Evolutionary conservation across 2,888 invertebrate species (phyloP).

Genomic region (Dorcus parallelipipedus): DNA sequence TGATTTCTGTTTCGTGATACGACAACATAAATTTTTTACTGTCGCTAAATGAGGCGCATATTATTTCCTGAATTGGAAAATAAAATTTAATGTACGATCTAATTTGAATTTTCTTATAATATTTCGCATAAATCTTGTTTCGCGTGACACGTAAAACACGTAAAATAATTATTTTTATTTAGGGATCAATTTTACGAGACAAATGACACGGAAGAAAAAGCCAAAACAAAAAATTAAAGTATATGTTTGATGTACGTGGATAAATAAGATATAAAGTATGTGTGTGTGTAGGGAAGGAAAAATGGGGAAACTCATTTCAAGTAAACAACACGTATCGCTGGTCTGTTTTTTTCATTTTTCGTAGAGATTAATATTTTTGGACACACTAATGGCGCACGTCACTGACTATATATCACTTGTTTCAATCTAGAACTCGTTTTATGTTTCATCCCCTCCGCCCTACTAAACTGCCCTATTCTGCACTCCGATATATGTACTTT

Average conservation of each 20-base stretch:
- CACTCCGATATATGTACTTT: constrained; percentile 32
- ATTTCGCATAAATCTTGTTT: not conserved
- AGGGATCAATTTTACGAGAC: too few relatives aligned
- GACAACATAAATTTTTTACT: too few relatives aligned
- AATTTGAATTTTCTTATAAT: not conserved
- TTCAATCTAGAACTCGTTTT: constrained; percentile 53
- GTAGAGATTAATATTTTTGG: constrained; percentile 53
- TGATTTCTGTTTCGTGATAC: too few relatives aligned
- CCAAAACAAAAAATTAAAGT: too few relatives aligned
- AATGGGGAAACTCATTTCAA: constrained; percentile 23
- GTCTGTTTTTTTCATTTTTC: constrained; percentile 48
- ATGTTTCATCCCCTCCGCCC: constrained; percentile 43
- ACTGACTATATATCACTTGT: constrained; percentile 53
- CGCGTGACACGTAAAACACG: not conserved
- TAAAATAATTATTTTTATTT: too few relatives aligned
- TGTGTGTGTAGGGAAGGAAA: constrained; percentile 9
- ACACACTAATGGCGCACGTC: constrained; percentile 53
- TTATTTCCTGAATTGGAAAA: too few relatives aligned
- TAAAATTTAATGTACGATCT: too few relatives aligned
- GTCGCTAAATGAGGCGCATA: too few relatives aligned
- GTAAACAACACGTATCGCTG: constrained; percentile 35
- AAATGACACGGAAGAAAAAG: too few relatives aligned
- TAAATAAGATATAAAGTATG: not conserved
- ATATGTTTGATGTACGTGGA: not conserved
- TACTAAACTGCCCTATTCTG: constrained; percentile 21